Conservation (phyloP, 1,140 invertebrate genomes). For the Brachionus paranguensis region DNA sequence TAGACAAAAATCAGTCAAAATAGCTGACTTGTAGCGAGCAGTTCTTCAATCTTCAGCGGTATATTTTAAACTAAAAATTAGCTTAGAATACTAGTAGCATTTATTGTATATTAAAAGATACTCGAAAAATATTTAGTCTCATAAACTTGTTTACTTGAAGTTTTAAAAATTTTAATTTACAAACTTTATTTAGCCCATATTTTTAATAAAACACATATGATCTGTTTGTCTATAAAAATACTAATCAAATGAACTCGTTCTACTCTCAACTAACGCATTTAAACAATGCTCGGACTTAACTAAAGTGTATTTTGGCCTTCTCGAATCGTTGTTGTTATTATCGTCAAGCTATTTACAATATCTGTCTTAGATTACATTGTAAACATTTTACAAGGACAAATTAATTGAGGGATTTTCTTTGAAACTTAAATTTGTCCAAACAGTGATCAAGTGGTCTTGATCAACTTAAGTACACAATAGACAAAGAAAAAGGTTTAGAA, state of each 20-base stretch:
- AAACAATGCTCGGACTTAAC: neutral
- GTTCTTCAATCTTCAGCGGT: neutral
- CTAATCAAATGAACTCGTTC: conserved; percentile 22
- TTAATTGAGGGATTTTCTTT: conserved; percentile 18
- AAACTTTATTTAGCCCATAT: conserved; percentile 30
- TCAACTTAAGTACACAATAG: neutral
- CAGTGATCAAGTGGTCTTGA: conserved; percentile 22
- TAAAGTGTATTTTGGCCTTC: neutral
- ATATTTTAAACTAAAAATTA: neutral
- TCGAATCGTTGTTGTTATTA: neutral
- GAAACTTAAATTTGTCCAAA: conserved; percentile 22
- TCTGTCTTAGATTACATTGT: conserved; percentile 8
- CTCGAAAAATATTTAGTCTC: neutral
- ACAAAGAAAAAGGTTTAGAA: neutral
- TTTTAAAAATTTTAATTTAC: neutral
- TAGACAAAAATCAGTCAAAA: neutral
- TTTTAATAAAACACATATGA: conserved; percentile 18
- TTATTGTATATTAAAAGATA: neutral
- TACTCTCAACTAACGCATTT: conserved; percentile 21
- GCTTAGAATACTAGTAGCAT: neutral
- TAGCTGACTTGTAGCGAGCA: neutral
- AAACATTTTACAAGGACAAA: conserved; percentile 29
- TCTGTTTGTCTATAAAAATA: conserved; percentile 30
- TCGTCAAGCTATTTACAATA: conserved; percentile 9
- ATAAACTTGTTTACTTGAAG: neutral